Percentiles rank a stretch among this genome's conserved stretches.
phyloP scores from a whole-genome alignment of 1,140 invertebrate genomes.

The Ceratoteleas bidentatus region DNA sequence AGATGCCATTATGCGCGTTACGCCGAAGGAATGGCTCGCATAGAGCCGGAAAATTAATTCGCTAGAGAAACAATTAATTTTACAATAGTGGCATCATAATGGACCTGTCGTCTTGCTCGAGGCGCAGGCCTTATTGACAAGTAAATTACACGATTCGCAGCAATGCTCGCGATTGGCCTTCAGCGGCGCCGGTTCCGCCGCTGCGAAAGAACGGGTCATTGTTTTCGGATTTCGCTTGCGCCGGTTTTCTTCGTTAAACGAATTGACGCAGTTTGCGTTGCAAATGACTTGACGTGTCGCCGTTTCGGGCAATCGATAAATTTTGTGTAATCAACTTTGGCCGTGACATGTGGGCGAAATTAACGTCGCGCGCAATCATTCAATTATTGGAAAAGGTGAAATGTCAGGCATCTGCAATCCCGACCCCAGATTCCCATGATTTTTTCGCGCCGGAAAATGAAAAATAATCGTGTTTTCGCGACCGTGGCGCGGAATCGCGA shows the following conservation, averaged over 20 bases:
- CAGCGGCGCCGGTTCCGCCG: conserved; percentile 19
- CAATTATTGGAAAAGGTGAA: no score
- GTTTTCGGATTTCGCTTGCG: conserved; percentile 9
- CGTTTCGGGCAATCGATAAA: no score
- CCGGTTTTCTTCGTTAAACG: no score
- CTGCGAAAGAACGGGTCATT: not conserved
- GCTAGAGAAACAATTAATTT: conserved; percentile 57
- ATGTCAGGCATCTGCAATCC: no score
- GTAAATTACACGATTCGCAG: conserved; percentile 49
- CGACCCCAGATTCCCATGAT: no score
- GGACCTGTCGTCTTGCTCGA: conserved; percentile 35
- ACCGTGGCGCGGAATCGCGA: no score
- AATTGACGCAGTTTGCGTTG: no score
- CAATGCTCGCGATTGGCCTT: conserved; percentile 40
- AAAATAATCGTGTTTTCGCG: no score
- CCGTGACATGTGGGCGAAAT: no score
- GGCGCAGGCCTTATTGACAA: conserved; percentile 43
- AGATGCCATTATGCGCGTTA: conserved; percentile 51
- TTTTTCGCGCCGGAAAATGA: no score
- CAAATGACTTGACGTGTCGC: not conserved
- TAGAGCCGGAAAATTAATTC: conserved; percentile 52
- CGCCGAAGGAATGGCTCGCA: conserved; percentile 31
- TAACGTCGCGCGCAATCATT: no score
- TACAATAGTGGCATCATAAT: conserved; percentile 55
- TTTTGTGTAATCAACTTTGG: no score